These are phyloP conservation scores for Crenichthys baileyi DNA, from an alignment of 2,797 vertebrate genomes.

Conservation along the genomic window DNA sequence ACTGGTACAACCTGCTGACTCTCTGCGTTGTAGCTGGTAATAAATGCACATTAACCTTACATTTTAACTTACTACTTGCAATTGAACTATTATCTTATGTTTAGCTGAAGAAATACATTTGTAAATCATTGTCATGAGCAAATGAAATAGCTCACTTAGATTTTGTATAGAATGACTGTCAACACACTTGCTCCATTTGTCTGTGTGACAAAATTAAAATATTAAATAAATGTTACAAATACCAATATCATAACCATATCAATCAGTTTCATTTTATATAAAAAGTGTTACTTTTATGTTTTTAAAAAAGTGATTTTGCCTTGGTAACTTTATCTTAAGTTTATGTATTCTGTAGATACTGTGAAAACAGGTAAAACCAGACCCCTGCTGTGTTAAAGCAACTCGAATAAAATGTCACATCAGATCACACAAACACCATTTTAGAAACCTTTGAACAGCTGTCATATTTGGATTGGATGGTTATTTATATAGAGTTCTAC, in stretches of 20 bases:
- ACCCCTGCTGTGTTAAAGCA: not conserved
- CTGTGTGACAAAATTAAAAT: not conserved
- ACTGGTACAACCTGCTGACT: no score
- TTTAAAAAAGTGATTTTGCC: not conserved
- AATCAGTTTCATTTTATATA: no score
- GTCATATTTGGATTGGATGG: not conserved
- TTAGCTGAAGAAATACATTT: not conserved
- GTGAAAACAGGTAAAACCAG: not conserved
- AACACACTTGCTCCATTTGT: not conserved
- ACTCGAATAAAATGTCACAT: constrained; percentile 1
- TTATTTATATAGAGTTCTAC: not conserved
- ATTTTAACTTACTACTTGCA: not conserved
- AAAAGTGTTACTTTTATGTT: not conserved
- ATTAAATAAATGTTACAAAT: not conserved
- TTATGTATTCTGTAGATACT: not conserved
- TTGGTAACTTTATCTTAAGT: not conserved
- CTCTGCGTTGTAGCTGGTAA: no score
- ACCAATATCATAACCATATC: not conserved
- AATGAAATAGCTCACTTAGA: not conserved
- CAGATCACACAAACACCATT: not conserved
- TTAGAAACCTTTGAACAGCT: not conserved
- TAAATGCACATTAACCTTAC: no score
- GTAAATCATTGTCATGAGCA: not conserved
- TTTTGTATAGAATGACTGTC: not conserved
- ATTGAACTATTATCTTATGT: not conserved